Evolutionary conservation across 2,113 vertebrate species (phyloP).

Genomic region (Pituophis catenifer): DNA sequence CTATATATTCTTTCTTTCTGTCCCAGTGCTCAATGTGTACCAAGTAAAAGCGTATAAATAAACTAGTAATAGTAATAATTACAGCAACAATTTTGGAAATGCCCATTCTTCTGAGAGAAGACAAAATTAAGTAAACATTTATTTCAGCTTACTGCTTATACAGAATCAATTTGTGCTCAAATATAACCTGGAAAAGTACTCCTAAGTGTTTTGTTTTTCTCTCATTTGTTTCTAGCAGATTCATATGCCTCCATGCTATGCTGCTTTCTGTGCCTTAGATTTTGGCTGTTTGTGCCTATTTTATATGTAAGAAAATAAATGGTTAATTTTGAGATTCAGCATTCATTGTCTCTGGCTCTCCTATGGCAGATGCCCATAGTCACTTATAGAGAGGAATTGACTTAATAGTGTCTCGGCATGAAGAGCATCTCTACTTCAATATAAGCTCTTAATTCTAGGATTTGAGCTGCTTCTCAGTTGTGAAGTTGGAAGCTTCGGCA

Average conservation of each 20-base stretch:
- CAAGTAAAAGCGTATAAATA: not conserved
- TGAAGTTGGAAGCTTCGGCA: not conserved
- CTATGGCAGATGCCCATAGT: not conserved
- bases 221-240: not conserved
- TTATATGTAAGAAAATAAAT: not conserved
- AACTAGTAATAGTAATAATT: not conserved
- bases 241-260: not conserved
- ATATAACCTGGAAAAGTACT: not conserved
- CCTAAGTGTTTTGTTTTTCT: not conserved
- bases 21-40: constrained; percentile 1
- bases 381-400: not conserved
- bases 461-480: not conserved
- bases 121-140: not conserved
- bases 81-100: not conserved
- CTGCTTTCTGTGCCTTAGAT: not conserved
- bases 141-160: constrained; percentile 7
- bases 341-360: not conserved
- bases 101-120: not conserved
- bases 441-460: not conserved
- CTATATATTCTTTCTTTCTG: constrained; percentile 6
- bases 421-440: not conserved
- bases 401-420: no score
- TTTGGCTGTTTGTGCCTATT: not conserved
- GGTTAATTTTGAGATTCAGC: not conserved
- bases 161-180: not conserved